Percentiles rank a stretch among this genome's conserved stretches.
Evolutionary conservation across 2,113 vertebrate species (phyloP).

Genomic region (Falcunculus frontatus): DNA sequence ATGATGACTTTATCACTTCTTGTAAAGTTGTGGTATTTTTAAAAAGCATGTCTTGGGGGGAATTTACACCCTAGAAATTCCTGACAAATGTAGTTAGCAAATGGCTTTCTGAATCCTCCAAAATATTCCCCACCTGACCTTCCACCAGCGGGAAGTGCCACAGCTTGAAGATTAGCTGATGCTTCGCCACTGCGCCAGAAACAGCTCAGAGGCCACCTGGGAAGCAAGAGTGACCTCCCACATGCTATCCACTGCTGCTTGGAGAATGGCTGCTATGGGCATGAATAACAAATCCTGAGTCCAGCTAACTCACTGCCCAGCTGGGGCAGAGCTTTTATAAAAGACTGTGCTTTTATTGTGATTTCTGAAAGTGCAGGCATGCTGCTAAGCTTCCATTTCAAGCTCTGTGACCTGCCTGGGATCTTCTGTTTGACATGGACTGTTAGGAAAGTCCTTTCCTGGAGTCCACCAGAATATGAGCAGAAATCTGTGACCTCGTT

Average conservation of each 20-base stretch:
- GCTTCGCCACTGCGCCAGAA: background rate
- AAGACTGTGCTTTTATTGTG: background rate
- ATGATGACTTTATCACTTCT: background rate
- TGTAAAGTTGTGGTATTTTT: background rate
- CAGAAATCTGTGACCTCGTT: background rate
- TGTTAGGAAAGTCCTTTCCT: background rate
- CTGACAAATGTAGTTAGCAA: background rate
- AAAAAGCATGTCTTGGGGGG: rapidly evolving
- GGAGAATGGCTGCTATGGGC: rapidly evolving
- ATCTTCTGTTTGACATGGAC: background rate
- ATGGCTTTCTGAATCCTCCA: background rate
- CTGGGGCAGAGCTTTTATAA: background rate
- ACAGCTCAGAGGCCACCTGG: background rate
- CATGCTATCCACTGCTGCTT: background rate
- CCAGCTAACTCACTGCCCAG: background rate
- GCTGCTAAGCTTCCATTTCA: background rate
- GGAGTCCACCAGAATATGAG: background rate
- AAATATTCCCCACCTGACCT: background rate
- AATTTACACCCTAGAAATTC: background rate
- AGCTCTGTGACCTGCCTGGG: background rate
- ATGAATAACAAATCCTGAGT: background rate
- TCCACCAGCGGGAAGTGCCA: background rate
- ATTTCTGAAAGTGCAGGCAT: background rate
- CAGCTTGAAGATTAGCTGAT: background rate
- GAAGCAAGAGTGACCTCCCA: background rate